Conservation (phyloP, 1,140 invertebrate genomes). For the Aphelenchoides besseyi region DNA sequence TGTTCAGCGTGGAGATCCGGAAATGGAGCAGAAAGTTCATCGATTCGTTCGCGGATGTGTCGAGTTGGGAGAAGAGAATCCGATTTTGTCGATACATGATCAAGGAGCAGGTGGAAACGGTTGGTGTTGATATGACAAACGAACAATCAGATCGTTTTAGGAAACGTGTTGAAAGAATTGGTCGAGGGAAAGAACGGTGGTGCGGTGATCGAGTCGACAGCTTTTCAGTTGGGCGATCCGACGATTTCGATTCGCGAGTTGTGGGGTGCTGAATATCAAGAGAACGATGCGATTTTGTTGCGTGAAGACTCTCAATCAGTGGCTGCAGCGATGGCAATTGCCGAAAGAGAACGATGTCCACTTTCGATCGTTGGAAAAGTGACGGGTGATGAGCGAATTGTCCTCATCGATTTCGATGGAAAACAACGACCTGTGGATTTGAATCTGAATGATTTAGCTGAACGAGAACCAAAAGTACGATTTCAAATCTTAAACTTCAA, state of each 20-base stretch:
- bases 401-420: conserved; percentile 47
- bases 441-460: conserved; percentile 82
- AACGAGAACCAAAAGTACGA: conserved; percentile 76
- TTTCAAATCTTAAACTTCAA: neutral
- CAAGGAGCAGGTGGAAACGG: conserved; percentile 96
- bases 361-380: conserved; percentile 87
- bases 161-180: conserved; percentile 93
- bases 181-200: conserved; percentile 78
- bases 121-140: conserved; percentile 55
- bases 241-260: conserved; percentile 86
- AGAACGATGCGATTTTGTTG: conserved; percentile 75
- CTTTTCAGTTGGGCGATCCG: conserved; percentile 86
- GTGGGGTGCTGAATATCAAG: conserved; percentile 98
- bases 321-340: conserved; percentile 72
- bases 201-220: conserved; percentile 80
- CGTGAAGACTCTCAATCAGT: conserved; percentile 68
- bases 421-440: conserved; percentile 75
- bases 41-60: conserved; percentile 84
- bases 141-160: conserved; percentile 64
- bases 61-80: conserved; percentile 74
- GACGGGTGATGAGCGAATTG: conserved; percentile 77
- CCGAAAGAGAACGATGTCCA: conserved; percentile 81
- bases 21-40: conserved; percentile 97
- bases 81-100: conserved; percentile 87
- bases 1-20: conserved; percentile 92